Base-by-base conservation (phyloP, 2,113 vertebrate species). In the Tichodroma muraria region DNA sequence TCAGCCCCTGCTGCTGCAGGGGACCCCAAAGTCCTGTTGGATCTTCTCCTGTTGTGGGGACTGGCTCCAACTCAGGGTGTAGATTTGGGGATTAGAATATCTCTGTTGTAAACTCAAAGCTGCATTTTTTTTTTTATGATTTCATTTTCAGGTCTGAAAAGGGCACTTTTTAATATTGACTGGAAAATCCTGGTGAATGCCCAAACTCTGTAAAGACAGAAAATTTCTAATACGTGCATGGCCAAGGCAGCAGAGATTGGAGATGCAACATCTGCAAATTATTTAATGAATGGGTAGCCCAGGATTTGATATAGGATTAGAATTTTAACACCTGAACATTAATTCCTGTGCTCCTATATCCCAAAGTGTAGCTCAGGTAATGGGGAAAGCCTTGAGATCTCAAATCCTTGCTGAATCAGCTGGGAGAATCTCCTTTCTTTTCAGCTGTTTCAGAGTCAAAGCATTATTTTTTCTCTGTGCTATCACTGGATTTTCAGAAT, bases 191-290 rank as follows among this genome's bases (percentile, higher is more conserved):
- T 49, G 47, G 30, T 10, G 13, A 59, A 45, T 33, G 45, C 3
- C 13, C 5, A 15, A 25, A 47, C 50, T 68, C 38, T 68, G 42
- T 83, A 28, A 78, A 75, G 45, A 0, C 6, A 25, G 23, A 30
- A 53, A 9, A n/a, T 24, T 73, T 66, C 7, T 37, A 11, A 7
- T 70, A 6, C 0, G 8, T 19, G n/a, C 24, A 22, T 0, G 0
- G 42, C 24, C 22, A 47, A 78, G 37, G 45, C 15, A 70, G 9
- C 15, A 45, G 38, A 52, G 73, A n/a, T 28, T n/a, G 70, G 38
- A 63, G 42, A 12, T 50, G 33, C 53, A 65, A 50, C 7, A 11
- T 42, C 28, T 25, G 10, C 18, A 13, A 9, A 6, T 31, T 24
- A 10, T 63, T 89, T 56, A 49, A 52, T 13, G 38, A 27, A 37